Base-by-base conservation (phyloP, 2,888 invertebrate genomes). In the Aporophyla lueneburgensis region DNA sequence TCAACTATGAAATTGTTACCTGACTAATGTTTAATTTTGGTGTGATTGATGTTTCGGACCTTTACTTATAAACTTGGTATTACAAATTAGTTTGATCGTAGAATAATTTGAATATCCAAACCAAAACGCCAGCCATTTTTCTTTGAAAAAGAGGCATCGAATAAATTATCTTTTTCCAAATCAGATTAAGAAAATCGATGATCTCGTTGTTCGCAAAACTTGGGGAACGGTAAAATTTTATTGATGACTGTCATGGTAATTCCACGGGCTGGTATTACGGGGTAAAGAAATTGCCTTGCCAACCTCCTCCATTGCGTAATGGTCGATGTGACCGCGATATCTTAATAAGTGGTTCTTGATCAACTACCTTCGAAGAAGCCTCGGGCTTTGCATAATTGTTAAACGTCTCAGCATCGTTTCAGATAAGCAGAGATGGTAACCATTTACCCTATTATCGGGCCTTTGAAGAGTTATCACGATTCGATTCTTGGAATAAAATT, bases 1-100 rank as follows among this genome's bases (percentile, higher is more conserved):
- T 96, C 96, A 95, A 94, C 96, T 96, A 94, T 95, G 94, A 95
- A 95, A 96, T 95, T 95, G 94, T 94, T 94, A 95, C 94, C 93
- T 92, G 92, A 93, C 91, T 93, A 92, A 93, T 92, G 92, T 93
- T 88, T 88, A 88, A 87, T 89, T 86, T 88, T 61, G 76, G 83
- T 83, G 72, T 96, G 95, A 96, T 96, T 95, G 92, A 96, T 96
- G 95, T 90, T 87, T 88, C 80, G 73, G 63, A 73, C 65, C 76
- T 80, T 88, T 85, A 66, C 76, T 72, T 77, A 74, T 40, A 63
- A 71, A 78, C 69, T 78, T 76, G 33, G 14, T 70, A 70, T 65
- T 62, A 72, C 51, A 72, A 46, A 71, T 80, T 72, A 65, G 67
- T 78, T 71, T 75, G 54, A 82, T 71, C n/a, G 71, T 77, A 74